Percentiles rank a stretch among this genome's conserved stretches.
Evolutionary conservation across 2,888 invertebrate species (phyloP).

Genomic region (Homarus gammarus): DNA sequence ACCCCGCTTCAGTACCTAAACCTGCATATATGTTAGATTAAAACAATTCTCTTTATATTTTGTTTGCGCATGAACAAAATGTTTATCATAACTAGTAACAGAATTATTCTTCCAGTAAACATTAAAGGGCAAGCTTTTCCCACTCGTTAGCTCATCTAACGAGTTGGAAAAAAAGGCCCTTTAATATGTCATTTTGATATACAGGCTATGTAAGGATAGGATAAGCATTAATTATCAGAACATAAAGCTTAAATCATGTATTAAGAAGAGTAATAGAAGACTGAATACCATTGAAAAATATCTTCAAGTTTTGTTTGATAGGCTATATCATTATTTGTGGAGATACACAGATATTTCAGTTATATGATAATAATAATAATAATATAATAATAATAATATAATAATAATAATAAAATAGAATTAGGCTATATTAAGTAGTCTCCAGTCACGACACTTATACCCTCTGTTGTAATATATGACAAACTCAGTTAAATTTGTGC

Average conservation of each 20-base stretch:
- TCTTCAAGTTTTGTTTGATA: not conserved
- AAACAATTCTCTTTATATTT: not conserved
- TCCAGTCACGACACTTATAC: slow-evolving; percentile 62
- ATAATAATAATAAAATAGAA: not conserved
- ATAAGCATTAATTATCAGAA: not conserved
- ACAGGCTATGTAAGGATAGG: not conserved
- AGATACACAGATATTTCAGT: not conserved
- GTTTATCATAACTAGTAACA: not conserved
- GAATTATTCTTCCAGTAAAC: not conserved
- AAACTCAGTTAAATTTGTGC: slow-evolving; percentile 35
- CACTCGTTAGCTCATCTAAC: not conserved
- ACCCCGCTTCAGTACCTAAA: not conserved
- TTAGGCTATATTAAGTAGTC: slow-evolving; percentile 20
- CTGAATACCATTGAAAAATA: not conserved
- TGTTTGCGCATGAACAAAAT: not conserved
- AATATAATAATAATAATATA: not conserved
- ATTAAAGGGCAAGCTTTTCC: not conserved
- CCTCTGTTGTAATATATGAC: slow-evolving; percentile 2
- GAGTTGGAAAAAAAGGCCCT: not conserved
- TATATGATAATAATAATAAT: not conserved
- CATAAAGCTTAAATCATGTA: slow-evolving; percentile 18
- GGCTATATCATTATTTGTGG: slow-evolving; percentile 18
- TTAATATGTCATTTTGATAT: not conserved
- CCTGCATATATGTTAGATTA: not conserved
- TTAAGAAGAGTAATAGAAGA: not conserved